Conservation (phyloP, 2,888 invertebrate genomes). For the Branchipolynoe longqiensis region DNA sequence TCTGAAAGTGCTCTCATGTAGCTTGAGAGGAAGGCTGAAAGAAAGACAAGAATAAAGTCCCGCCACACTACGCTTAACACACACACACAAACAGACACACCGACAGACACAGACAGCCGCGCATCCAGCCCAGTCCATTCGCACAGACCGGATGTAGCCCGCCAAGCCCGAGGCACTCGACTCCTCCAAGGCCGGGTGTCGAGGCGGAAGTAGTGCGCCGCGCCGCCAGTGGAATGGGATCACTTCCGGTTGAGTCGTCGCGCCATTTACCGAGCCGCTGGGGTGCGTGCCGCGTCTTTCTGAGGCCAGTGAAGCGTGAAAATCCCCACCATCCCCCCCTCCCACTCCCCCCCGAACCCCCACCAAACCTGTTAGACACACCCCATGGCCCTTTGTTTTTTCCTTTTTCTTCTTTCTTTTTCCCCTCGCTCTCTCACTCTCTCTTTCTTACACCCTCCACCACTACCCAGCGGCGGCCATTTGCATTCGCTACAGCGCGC, state of each 20-base stretch:
- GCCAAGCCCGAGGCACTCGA: not conserved
- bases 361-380: constrained; percentile 40
- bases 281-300: constrained; percentile 3
- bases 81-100: too few relatives aligned
- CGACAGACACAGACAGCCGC: too few relatives aligned
- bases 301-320: constrained; percentile 9
- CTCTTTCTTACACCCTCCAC: constrained; percentile 33
- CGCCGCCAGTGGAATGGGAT: constrained; percentile 33
- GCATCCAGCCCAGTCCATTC: too few relatives aligned
- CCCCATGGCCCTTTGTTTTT: not conserved
- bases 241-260: constrained; percentile 21
- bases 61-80: too few relatives aligned
- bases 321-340: not conserved
- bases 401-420: too few relatives aligned
- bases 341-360: not conserved
- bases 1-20: too few relatives aligned
- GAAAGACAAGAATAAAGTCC: too few relatives aligned
- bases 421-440: too few relatives aligned
- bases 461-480: constrained; percentile 42
- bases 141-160: too few relatives aligned
- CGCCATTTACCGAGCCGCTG: constrained; percentile 42
- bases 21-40: too few relatives aligned
- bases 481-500: constrained; percentile 44
- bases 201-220: constrained; percentile 36
- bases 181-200: constrained; percentile 44